Evolutionary conservation across 1,140 invertebrate species (phyloP).

Genomic region (Drosophila arizonae): DNA sequence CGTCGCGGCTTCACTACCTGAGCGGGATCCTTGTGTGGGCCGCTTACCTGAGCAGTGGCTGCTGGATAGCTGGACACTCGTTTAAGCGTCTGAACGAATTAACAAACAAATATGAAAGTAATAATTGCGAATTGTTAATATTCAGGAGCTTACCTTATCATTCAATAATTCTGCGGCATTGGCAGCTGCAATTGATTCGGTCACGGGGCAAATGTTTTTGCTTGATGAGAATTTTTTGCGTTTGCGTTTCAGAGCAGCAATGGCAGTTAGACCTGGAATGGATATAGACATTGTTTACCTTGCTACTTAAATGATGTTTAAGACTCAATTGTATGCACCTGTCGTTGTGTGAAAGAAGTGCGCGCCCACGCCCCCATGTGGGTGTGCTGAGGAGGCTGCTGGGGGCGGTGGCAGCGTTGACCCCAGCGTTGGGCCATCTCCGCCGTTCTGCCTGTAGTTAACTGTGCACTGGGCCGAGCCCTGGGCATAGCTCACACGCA

Average conservation of each 20-base stretch:
- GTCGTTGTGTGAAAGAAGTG: conserved; percentile 79
- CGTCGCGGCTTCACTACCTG: conserved; percentile 74
- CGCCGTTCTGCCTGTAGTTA: conserved; percentile 48
- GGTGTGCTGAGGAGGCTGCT: background rate
- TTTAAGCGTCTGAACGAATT: conserved; percentile 61
- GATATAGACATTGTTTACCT: background rate
- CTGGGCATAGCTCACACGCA: conserved; percentile 74
- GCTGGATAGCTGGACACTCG: conserved; percentile 81
- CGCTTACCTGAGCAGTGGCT: conserved; percentile 58
- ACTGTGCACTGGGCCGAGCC: conserved; percentile 55
- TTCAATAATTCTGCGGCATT: conserved; percentile 61
- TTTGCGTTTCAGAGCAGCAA: conserved; percentile 89
- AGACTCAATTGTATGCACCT: conserved; percentile 26
- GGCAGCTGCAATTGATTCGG: conserved; percentile 72
- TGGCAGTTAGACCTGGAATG: conserved; percentile 84
- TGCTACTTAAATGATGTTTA: background rate
- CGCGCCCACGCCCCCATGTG: conserved; percentile 53
- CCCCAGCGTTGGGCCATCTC: background rate
- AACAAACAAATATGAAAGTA: background rate
- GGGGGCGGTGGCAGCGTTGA: conserved; percentile 8
- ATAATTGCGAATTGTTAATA: background rate
- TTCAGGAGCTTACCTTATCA: conserved; percentile 47
- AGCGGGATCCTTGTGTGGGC: conserved; percentile 68
- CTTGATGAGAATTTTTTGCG: conserved; percentile 91
- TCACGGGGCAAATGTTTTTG: conserved; percentile 86